Evolutionary conservation across 2,888 invertebrate species (phyloP).

Genomic region (Polyommatus icarus): DNA sequence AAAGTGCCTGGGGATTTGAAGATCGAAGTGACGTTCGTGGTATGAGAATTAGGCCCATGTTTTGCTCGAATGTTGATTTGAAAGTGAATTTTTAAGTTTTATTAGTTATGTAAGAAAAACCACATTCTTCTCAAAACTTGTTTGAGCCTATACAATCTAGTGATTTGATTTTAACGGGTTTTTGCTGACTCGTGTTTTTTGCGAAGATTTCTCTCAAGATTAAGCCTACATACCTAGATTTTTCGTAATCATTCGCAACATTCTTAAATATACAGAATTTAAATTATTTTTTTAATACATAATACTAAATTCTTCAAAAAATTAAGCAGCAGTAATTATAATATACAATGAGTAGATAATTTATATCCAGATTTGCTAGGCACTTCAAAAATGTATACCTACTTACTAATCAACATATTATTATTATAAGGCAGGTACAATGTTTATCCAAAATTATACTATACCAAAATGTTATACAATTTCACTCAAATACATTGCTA

Average conservation of each 20-base stretch:
- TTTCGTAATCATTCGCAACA: neutral
- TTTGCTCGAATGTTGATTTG: constrained; percentile 24
- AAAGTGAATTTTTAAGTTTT: constrained; percentile 25
- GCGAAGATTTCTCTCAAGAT: neutral
- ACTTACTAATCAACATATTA: neutral
- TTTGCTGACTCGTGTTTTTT: constrained; percentile 8
- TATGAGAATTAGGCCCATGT: neutral
- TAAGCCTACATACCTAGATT: neutral
- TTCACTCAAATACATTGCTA: no score
- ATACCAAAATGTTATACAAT: no score
- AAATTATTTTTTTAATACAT: no score
- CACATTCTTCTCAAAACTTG: constrained; percentile 20
- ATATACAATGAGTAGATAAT: no score
- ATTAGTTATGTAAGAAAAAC: constrained; percentile 23
- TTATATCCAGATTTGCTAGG: neutral
- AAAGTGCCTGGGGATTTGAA: neutral
- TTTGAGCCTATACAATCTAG: neutral
- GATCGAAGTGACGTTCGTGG: neutral
- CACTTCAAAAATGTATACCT: neutral
- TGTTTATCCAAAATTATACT: no score
- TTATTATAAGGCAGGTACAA: neutral
- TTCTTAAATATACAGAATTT: neutral
- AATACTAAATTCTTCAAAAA: no score
- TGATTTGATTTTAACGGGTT: neutral
- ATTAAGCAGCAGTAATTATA: no score